Base-by-base conservation (phyloP, 2,797 vertebrate species). In the Gephyroberyx darwinii region DNA sequence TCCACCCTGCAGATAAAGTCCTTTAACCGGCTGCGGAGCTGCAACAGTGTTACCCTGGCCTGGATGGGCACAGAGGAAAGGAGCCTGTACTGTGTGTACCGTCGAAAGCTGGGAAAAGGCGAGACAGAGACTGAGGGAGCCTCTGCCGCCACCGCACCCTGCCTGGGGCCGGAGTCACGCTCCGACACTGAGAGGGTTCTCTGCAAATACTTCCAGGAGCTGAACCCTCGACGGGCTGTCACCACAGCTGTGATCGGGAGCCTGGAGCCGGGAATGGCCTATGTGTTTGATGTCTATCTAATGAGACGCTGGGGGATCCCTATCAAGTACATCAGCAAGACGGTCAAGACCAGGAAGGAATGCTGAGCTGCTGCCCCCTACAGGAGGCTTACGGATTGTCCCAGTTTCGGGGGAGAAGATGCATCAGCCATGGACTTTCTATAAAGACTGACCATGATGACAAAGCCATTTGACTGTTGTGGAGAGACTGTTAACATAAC, bases 41-140 rank as follows among this genome's bases (percentile, higher is more conserved):
- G 96, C 88, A 92, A 91, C 79, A 95, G 95, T 0, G 89, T 96
- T 70, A 97, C 96, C 1, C 86, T 97, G 8, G 96, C 95, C 47
- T 97, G 96, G 96, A 95, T 97, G 84, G 96, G 96, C 60, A 97
- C 96, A 1, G 95, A 96, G 79, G 95, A 98, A 59, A 88, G 95
- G 68, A 96, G 93, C 74, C 93, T 96, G 71, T 98, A 96, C 82
- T 98, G 96, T 0, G 92, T 97, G 45, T 98, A 96, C 86, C 94
- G 89, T 57, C 93, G 91, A 57, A 91, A 82, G 76, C 88, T 95
- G 17, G 87, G 72, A n/a, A 83, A 52, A 16, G 26, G 30, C 1
- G 90, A 92, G 16, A 75, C 84, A 30, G 91, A 90, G 77, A 65
- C 62, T 33, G 90, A 88, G 14, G 83, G 87, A 22, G 83, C 2